Evolutionary conservation across 2,113 vertebrate genomes (phyloP).

Genomic region (Chaetops frenatus): DNA sequence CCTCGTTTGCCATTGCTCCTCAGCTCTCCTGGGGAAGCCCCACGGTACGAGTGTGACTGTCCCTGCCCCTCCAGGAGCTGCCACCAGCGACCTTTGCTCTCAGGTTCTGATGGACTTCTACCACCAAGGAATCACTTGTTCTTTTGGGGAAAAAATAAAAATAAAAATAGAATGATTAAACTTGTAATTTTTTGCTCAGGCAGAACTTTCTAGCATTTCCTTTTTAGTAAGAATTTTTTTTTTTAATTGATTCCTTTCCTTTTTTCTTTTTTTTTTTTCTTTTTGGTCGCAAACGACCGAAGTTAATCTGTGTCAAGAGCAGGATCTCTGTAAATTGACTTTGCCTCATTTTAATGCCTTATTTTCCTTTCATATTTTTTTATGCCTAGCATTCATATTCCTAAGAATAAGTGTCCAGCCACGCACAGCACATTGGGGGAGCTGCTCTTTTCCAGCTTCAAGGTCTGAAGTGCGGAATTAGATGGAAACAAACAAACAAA

Average conservation of each 20-base stretch:
- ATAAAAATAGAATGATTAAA: neutral
- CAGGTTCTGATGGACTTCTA: constrained; percentile 56
- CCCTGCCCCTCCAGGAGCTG: neutral
- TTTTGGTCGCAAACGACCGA: neutral
- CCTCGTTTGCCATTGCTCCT: rapidly evolving
- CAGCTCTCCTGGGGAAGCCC: neutral
- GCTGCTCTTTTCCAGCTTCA: neutral
- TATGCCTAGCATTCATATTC: constrained; percentile 34
- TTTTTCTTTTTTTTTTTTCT: neutral
- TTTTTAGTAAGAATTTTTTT: neutral
- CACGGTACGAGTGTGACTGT: neutral
- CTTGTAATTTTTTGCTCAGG: constrained; percentile 52
- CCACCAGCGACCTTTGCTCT: constrained; percentile 40
- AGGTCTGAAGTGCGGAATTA: neutral
- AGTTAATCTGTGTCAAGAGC: constrained; percentile 31
- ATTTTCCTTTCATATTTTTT: constrained; percentile 34
- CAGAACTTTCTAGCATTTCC: constrained; percentile 37
- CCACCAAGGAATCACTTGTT: constrained; percentile 38
- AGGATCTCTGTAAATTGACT: constrained; percentile 35
- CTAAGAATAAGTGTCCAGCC: constrained; percentile 4
- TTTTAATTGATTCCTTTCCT: neutral
- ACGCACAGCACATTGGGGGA: constrained; percentile 29
- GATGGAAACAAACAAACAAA: neutral
- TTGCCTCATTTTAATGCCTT: constrained; percentile 43
- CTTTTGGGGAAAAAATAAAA: neutral